These are phyloP conservation scores for Acleris holmiana DNA, from an alignment of 2,888 invertebrate species.

Conservation along the genomic window DNA sequence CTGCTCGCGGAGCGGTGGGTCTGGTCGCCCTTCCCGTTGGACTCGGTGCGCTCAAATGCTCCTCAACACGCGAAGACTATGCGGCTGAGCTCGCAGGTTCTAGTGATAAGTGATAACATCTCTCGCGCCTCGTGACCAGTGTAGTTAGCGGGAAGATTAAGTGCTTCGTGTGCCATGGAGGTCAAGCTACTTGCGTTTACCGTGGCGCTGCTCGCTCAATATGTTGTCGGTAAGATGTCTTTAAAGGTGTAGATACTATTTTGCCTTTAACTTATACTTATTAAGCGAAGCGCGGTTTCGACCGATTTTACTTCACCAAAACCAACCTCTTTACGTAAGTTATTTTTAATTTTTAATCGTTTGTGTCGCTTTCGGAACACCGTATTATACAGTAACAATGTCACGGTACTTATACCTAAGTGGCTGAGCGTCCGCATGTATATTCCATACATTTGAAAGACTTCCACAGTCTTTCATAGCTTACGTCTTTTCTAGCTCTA, in stretches of 20 bases:
- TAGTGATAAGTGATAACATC: constrained; percentile 18
- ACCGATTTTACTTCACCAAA: too few relatives aligned
- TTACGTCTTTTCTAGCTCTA: too few relatives aligned
- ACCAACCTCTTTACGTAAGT: too few relatives aligned
- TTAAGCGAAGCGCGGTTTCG: too few relatives aligned
- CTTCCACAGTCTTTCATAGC: too few relatives aligned
- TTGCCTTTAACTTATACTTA: background rate
- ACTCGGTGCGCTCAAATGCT: background rate
- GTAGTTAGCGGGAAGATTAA: constrained; percentile 1
- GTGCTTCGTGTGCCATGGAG: constrained; percentile 17
- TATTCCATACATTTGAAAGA: too few relatives aligned
- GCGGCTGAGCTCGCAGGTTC: constrained; percentile 15
- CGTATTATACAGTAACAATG: too few relatives aligned
- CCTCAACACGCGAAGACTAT: constrained; percentile 10
- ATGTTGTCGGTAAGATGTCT: constrained; percentile 12
- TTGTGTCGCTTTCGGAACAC: too few relatives aligned
- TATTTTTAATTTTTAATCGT: too few relatives aligned
- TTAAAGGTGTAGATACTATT: too few relatives aligned
- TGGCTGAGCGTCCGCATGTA: too few relatives aligned
- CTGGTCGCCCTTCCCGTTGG: constrained; percentile 10
- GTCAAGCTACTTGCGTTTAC: constrained; percentile 8
- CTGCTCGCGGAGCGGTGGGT: background rate
- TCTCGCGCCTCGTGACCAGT: constrained; percentile 16
- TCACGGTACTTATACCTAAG: too few relatives aligned
- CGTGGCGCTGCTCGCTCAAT: constrained; percentile 12